These are phyloP conservation scores for Saccostrea cuccullata DNA, from an alignment of 1,140 invertebrate genomes.

Conservation along the genomic window DNA sequence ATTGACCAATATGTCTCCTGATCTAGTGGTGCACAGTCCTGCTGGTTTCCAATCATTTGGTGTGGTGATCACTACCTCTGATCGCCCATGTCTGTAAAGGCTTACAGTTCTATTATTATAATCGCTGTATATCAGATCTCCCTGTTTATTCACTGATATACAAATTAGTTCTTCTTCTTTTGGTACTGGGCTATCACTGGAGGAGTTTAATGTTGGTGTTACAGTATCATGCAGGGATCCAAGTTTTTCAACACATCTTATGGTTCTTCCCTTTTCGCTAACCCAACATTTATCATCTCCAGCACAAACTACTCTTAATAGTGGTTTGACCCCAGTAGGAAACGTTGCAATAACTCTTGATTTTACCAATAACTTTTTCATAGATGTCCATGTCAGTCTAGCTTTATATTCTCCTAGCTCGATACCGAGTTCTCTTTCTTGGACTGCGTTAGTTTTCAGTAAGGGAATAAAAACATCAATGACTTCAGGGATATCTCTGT, in stretches of 20 bases:
- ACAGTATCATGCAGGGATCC: neutral
- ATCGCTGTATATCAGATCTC: constrained; percentile 10
- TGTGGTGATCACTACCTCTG: neutral
- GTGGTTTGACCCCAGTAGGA: neutral
- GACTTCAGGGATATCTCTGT: neutral
- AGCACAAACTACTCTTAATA: neutral
- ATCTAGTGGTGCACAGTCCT: neutral
- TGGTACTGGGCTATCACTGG: neutral
- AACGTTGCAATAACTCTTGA: neutral
- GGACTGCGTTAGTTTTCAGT: neutral
- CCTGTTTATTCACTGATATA: neutral
- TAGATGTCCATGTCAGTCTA: neutral
- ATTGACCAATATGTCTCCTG: neutral
- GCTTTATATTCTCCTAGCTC: neutral
- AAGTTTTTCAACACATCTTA: neutral
- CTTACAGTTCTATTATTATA: neutral
- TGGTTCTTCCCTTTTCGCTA: neutral
- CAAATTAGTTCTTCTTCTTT: neutral
- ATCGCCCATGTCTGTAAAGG: neutral
- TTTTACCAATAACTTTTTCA: neutral
- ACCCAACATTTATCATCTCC: neutral
- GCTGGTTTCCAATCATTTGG: neutral
- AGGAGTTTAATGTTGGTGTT: neutral
- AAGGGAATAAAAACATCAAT: neutral
- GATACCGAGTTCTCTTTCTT: neutral